Percentiles rank a stretch among this genome's conserved stretches.
phyloP scores from a whole-genome alignment of 1,140 invertebrate genomes.

The Dermatophagoides farinae region DNA sequence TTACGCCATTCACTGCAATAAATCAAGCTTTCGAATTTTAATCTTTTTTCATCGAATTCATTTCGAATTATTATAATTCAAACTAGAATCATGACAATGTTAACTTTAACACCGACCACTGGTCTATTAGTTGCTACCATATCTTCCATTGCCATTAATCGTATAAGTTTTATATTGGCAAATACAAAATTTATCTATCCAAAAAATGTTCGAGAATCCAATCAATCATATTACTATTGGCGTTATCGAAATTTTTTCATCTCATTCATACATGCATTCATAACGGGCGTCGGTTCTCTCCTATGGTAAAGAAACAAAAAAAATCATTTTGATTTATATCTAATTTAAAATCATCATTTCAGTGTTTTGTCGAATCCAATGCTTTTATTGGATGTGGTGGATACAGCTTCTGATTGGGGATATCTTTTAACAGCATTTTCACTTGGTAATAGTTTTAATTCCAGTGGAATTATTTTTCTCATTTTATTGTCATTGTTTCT shows the following conservation, averaged over 20 bases:
- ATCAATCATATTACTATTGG: background rate
- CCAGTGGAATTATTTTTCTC: no score
- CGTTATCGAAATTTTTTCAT: slow-evolving; percentile 8
- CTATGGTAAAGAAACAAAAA: background rate
- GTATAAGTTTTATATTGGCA: background rate
- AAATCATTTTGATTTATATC: background rate
- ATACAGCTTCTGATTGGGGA: background rate
- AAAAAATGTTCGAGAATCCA: background rate
- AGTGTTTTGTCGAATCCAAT: slow-evolving; percentile 2
- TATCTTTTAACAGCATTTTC: slow-evolving; percentile 5
- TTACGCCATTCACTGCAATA: no score
- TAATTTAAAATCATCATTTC: background rate
- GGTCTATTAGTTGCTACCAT: background rate
- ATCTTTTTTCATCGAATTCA: no score
- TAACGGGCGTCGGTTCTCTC: slow-evolving; percentile 3
- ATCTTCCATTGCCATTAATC: background rate
- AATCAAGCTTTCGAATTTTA: no score
- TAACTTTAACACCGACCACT: background rate
- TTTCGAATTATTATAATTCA: no score
- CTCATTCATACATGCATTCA: background rate
- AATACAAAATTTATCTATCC: background rate
- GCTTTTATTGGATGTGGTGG: slow-evolving; percentile 3
- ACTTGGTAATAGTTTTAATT: no score
- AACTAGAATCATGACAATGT: no score
- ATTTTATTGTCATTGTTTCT: background rate